Base-by-base conservation (phyloP, 2,797 vertebrate genomes). In the Odontamblyopus rebecca region DNA sequence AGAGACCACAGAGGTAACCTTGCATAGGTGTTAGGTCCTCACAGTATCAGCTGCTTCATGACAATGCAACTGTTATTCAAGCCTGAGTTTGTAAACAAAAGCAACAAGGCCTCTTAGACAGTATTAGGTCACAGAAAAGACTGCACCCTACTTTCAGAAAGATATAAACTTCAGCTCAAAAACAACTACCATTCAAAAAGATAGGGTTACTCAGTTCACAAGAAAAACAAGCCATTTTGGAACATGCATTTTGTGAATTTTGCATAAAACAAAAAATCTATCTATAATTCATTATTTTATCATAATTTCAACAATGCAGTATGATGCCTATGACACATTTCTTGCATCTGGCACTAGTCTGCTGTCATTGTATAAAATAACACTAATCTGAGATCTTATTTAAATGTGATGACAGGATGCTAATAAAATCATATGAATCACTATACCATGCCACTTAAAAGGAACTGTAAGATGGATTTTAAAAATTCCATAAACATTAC, bases 81-180 rank as follows among this genome's bases (percentile, higher is more conserved):
- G 73, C 75, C 70, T 23, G 19, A 6, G 51, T 66, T 63, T 74
- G 83, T 85, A 87, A 87, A 85, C 77, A 85, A 30, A 60, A 4
- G 13, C 44, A 78, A 68, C 70, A 29, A 0, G 12, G 71, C 68
- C 70, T 77, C 74, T 66, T 73, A 57, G 76, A 71, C 62, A 59
- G 71, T 67, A 70, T 68, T 53, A 5, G 79, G 78, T 75, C 76
- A 79, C 71, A 76, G 76, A 80, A 69, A 70, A 54, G 67, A 75
- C 61, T 64, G 71, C 76, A 73, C 18, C 71, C 70, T 69, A 70
- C 76, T 70, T 74, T 32, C 32, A 38, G 59, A 50, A 56, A 35
- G 30, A 56, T 74, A 69, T 54, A 79, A 35, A 56, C 30, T 68
- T 30, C 65, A 30, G 8, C 27, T 19, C 6, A 32, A 30, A n/a